Evolutionary conservation across 2,888 invertebrate species (phyloP).

Genomic region (Cacoxenus indagator): DNA sequence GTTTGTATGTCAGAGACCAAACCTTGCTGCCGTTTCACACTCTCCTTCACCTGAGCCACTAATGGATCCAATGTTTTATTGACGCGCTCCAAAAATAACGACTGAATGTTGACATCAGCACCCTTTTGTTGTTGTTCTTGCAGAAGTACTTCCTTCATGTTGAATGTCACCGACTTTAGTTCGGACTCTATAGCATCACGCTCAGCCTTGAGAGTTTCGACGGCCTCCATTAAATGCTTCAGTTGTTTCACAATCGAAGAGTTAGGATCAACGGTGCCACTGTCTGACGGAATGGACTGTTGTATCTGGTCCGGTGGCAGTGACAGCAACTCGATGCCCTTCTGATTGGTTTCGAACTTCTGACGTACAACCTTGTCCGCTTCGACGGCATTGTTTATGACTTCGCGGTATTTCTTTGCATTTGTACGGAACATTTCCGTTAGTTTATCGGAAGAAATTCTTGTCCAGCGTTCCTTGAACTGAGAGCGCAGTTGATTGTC

Average conservation of each 20-base stretch:
- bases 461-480: constrained; percentile 93
- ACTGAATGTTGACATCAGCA: constrained; percentile 82
- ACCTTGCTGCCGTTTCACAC: constrained; percentile 79
- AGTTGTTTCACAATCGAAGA: constrained; percentile 78
- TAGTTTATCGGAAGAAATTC: constrained; percentile 88
- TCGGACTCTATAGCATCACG: constrained; percentile 91
- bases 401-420: constrained; percentile 91
- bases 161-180: constrained; percentile 82
- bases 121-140: constrained; percentile 82
- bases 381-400: constrained; percentile 90
- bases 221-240: constrained; percentile 83
- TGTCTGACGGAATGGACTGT: constrained; percentile 78
- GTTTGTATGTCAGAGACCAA: constrained; percentile 80
- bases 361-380: constrained; percentile 88
- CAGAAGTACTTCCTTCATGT: constrained; percentile 87
- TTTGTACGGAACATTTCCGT: constrained; percentile 92
- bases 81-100: constrained; percentile 79
- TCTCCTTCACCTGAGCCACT: constrained; percentile 83
- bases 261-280: constrained; percentile 73
- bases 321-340: constrained; percentile 86
- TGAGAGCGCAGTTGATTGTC: constrained; percentile 89
- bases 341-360: constrained; percentile 83
- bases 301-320: constrained; percentile 79
- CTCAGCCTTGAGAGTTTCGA: constrained; percentile 89
- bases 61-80: constrained; percentile 83